phyloP scores from a whole-genome alignment of 2,888 invertebrate species.

The Drosophila niveifrons region DNA sequence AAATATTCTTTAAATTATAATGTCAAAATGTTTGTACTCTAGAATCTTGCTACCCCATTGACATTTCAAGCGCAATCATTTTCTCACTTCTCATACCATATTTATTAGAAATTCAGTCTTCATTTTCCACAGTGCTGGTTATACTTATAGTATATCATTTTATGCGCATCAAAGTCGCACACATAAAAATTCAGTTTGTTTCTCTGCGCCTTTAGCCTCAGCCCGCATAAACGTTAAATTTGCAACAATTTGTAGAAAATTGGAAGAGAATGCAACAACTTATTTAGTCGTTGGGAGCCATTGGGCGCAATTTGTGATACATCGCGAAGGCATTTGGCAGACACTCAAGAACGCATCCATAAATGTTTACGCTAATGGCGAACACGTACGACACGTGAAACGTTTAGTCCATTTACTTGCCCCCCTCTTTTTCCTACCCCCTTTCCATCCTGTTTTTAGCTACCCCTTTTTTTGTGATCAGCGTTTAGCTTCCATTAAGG shows the following conservation, averaged over 20 bases:
- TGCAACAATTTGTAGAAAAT: conserved; percentile 49
- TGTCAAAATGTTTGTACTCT: too few species aligned
- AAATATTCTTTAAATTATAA: too few species aligned
- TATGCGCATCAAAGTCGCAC: conserved; percentile 21
- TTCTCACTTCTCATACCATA: background rate
- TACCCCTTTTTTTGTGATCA: background rate
- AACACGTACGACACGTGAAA: conserved; percentile 69
- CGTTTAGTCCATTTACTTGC: conserved; percentile 24
- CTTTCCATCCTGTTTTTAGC: background rate
- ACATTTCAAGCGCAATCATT: too few species aligned
- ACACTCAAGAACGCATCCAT: conserved; percentile 66
- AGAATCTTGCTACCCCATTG: too few species aligned
- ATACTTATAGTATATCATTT: conserved; percentile 8
- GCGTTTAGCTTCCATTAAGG: conserved; percentile 37
- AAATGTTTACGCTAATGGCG: conserved; percentile 71
- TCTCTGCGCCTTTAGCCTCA: background rate
- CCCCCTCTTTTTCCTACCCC: conserved; percentile 11
- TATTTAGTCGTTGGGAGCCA: conserved; percentile 49
- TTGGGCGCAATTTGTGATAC: conserved; percentile 35
- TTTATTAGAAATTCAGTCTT: background rate
- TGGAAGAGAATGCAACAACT: conserved; percentile 44
- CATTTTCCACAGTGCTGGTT: conserved; percentile 29
- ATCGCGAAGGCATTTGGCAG: conserved; percentile 61
- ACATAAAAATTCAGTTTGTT: conserved; percentile 32
- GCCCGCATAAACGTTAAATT: conserved; percentile 23